Evolutionary conservation across 2,797 vertebrate species (phyloP), one percentile per base, ranked within the genome.

Genomic region (Anisognathus igniventris): DNA sequence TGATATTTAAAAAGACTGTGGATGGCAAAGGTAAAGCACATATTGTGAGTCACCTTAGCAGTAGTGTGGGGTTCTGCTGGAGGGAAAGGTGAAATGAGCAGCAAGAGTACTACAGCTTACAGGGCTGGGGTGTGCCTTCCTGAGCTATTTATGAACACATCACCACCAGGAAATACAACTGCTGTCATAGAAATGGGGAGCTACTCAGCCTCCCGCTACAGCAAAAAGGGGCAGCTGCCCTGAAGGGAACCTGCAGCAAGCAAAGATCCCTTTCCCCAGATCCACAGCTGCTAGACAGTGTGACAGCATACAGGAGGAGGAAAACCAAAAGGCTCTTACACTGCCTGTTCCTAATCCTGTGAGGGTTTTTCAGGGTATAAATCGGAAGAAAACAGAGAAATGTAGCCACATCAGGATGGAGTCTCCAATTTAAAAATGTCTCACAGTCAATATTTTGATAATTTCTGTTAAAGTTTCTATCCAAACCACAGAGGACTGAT

Each of bases 381-480:
- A 88, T 73, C 93, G 50, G 65, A 95, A 96, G 82, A 86, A 95
- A 86, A 68, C 54, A 92, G 54, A 67, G 53, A 50, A 83, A 71
- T 14, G 39, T 13, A 61, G 45, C n/a, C 14, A 65, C 62, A 91
- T 54, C 37, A 62, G 66, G 76, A 65, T 78, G 73, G 67, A 64
- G 25, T 66, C 40, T 76, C 51, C 68, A 71, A 80, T 37, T 93
- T 44, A 33, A 79, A 94, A 92, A 80, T 21, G 75, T 58, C 0
- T 3, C 85, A n/a, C 6, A 39, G 68, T 88, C 85, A 90, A 65
- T 96, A 88, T 94, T 96, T 91, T 77, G 25, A 83, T 3, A 4
- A 77, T 67, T 86, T 93, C 65, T 88, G 21, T 75, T 70, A 4
- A 61, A 68, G 25, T 77, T 93, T 45, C n/a, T 90, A 37, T 50